These are phyloP conservation scores for Zaprionus africanus DNA, from an alignment of 1,140 invertebrate genomes.

Conservation along the genomic window DNA sequence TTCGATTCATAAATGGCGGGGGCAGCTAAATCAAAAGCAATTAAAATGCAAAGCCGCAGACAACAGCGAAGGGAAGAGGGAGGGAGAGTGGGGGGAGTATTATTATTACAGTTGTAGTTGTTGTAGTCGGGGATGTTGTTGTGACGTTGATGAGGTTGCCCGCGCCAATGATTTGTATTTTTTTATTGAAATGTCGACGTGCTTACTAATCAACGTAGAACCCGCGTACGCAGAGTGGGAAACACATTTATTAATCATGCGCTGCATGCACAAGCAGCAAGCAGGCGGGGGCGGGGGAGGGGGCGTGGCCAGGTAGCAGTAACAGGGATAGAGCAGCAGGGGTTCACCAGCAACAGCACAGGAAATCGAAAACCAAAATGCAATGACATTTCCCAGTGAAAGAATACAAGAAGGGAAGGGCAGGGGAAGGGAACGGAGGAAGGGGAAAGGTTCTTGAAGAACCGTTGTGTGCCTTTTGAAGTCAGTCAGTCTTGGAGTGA, in stretches of 20 bases:
- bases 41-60: slow-evolving; percentile 79
- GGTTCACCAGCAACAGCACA: slow-evolving; percentile 39
- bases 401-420: not conserved
- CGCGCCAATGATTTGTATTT: slow-evolving; percentile 46
- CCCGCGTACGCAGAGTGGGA: slow-evolving; percentile 38
- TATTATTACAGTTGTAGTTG: slow-evolving; percentile 29
- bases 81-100: slow-evolving; percentile 10
- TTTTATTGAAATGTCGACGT: slow-evolving; percentile 78
- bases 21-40: slow-evolving; percentile 76
- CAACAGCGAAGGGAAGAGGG: slow-evolving; percentile 2
- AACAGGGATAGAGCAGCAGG: not conserved
- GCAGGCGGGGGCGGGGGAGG: not conserved
- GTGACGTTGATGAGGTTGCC: slow-evolving; percentile 66
- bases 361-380: slow-evolving; percentile 77
- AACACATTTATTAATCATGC: slow-evolving; percentile 79
- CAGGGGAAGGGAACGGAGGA: not conserved
- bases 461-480: slow-evolving; percentile 65
- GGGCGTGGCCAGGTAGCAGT: not conserved
- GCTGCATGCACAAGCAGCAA: slow-evolving; percentile 53
- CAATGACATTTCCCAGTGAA: slow-evolving; percentile 39
- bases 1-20: slow-evolving; percentile 67
- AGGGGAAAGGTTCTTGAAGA: slow-evolving; percentile 30
- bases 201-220: slow-evolving; percentile 71
- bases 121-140: slow-evolving; percentile 24
- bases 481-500: slow-evolving; percentile 26